Evolutionary conservation across 1,140 invertebrate species (phyloP), one percentile per base, ranked within the genome.

Genomic region (Belonocnema kinseyi): DNA sequence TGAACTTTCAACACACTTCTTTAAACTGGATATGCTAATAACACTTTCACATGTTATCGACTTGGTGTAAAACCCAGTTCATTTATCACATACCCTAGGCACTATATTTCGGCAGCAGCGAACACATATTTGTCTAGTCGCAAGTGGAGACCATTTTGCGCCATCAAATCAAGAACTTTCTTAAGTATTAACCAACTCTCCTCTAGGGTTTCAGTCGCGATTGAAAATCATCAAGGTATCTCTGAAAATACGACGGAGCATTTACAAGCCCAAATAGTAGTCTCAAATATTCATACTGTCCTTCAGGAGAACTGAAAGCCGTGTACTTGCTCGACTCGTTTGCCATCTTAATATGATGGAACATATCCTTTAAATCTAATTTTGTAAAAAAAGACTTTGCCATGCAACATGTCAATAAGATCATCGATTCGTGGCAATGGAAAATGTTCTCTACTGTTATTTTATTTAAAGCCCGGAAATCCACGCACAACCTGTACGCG

Each of bases 1-100:
- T 83, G 79, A 7, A 89, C 16, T 70, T 82, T 12, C 51, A 78
- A 78, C 0, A 77, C 61, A 10, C 70, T 80, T 26, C 19, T 50
- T 0, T 77, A 56, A 0, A n/a, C 4, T 1, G 72, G 75, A 3
- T 72, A 78, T 26, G 61, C 26, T 4, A 14, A 4, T 1, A 82
- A 21, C 0, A 78, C 71, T 6, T 74, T 8, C 12, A 73, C 53
- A 46, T 73, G 11, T 54, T 56, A 10, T 21, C 6, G 19, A 12
- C 50, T 58, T 16, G 76, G 72, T 70, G 10, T 50, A 10, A 77
- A 19, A 10, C 8, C 50, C n/a, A 56, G 72, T 7, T 66, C 19
- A 13, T 61, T 51, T 14, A 76, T 54, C 16, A 74, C 56, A 26
- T 73, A 46, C 13, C 72, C 76, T 6, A 77, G 50, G 40, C 33